Percentiles rank a stretch among this genome's conserved stretches.
These are phyloP conservation scores for Metaphire vulgaris DNA, from an alignment of 1,140 invertebrate genomes.

Conservation along the genomic window DNA sequence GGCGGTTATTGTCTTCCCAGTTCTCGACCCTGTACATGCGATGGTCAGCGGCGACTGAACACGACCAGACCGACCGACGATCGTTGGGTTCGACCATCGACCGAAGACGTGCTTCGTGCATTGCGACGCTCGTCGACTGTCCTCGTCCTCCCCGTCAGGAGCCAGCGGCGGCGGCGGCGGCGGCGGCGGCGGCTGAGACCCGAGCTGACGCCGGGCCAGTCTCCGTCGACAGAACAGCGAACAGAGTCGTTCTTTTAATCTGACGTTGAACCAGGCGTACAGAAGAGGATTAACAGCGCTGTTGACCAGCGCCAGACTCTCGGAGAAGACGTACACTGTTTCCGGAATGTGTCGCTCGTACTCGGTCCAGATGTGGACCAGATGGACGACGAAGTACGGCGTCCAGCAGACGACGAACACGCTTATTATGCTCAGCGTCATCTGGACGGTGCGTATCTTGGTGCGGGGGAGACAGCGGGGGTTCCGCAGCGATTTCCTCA, in stretches of 20 bases:
- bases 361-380: slow-evolving; percentile 52
- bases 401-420: slow-evolving; percentile 53
- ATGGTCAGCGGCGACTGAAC: too few species aligned
- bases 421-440: slow-evolving; percentile 53
- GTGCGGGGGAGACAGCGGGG: slow-evolving; percentile 45
- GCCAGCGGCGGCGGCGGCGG: background rate
- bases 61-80: too few species aligned
- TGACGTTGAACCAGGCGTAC: slow-evolving; percentile 53
- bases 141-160: background rate
- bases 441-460: slow-evolving; percentile 54
- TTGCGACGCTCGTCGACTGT: background rate
- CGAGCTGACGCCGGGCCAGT: too few species aligned
- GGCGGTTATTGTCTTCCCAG: too few species aligned
- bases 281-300: slow-evolving; percentile 52
- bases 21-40: too few species aligned
- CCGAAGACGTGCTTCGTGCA: background rate
- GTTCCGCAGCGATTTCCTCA: slow-evolving; percentile 36
- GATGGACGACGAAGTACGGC: slow-evolving; percentile 52
- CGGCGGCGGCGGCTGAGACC: too few species aligned
- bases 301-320: slow-evolving; percentile 51
- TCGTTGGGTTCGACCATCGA: too few species aligned
- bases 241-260: slow-evolving; percentile 33
- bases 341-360: slow-evolving; percentile 47
- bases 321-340: slow-evolving; percentile 45
- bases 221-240: background rate